Evolutionary conservation across 1,140 invertebrate genomes (phyloP).

Genomic region (Hyphantria cunea): DNA sequence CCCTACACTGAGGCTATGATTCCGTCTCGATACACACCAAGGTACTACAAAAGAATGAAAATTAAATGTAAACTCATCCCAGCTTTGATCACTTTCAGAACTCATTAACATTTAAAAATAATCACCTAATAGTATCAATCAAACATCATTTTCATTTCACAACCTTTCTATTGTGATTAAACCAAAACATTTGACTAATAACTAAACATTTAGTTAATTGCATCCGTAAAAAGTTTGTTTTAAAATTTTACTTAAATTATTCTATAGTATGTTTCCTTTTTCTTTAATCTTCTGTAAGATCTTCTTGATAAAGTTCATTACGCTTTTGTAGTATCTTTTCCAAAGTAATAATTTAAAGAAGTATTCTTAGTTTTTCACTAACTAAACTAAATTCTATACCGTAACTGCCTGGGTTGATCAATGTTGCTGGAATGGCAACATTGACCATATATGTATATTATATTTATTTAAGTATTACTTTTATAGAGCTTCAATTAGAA

Average conservation of each 20-base stretch:
- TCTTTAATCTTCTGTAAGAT: constrained; percentile 19
- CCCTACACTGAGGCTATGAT: constrained; percentile 75
- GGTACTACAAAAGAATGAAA: constrained; percentile 83
- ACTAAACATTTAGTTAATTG: constrained; percentile 27
- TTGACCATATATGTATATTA: too few species aligned
- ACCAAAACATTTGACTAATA: too few species aligned
- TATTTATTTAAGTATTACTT: constrained; percentile 32
- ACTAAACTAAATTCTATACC: constrained; percentile 29
- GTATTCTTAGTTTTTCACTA: constrained; percentile 30
- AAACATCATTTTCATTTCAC: constrained; percentile 34
- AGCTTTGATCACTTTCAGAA: constrained; percentile 53
- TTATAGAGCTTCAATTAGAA: constrained; percentile 71
- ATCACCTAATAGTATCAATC: constrained; percentile 24
- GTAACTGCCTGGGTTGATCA: constrained; percentile 6
- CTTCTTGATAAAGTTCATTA: not conserved
- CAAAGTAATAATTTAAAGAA: constrained; percentile 18
- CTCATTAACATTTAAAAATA: constrained; percentile 37
- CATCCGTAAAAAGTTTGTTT: constrained; percentile 54
- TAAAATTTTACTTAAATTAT: constrained; percentile 24
- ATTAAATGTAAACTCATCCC: constrained; percentile 47
- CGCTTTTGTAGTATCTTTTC: constrained; percentile 77
- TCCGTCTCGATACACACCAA: constrained; percentile 78
- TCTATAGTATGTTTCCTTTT: constrained; percentile 29
- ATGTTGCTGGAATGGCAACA: not conserved
- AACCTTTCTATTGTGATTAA: constrained; percentile 55